These are phyloP conservation scores for Cyrtonyx montezumae DNA, from an alignment of 2,113 vertebrate genomes.

Conservation along the genomic window DNA sequence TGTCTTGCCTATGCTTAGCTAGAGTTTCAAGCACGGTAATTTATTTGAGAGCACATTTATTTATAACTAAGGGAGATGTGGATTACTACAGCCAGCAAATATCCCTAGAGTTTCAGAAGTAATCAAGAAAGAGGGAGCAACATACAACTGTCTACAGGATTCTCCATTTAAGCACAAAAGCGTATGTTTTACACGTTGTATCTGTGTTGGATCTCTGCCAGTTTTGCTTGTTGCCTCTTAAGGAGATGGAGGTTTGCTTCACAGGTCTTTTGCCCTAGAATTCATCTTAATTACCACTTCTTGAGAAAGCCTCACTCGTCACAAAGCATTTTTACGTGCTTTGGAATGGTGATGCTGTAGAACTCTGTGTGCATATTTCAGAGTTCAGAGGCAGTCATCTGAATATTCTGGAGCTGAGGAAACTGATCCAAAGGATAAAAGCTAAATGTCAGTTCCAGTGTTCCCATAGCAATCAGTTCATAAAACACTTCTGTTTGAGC, in stretches of 20 bases:
- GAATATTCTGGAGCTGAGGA: background rate
- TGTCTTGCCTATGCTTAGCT: background rate
- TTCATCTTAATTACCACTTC: background rate
- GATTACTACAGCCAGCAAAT: background rate
- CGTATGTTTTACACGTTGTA: no score
- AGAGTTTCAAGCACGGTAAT: background rate
- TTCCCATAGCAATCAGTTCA: background rate
- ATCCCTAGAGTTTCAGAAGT: background rate
- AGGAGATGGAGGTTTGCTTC: background rate
- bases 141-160: background rate
- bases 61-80: background rate
- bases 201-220: background rate
- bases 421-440: background rate
- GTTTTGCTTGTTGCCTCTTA: background rate
- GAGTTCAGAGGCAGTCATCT: background rate
- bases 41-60: background rate
- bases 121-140: background rate
- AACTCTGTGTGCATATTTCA: background rate
- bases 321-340: background rate
- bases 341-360: background rate
- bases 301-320: background rate
- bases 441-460: background rate
- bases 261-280: background rate
- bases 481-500: constrained; percentile 13
- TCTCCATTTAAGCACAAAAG: background rate